Percentiles rank a stretch among this genome's conserved stretches.
phyloP scores from a whole-genome alignment of 2,113 vertebrate genomes.

The Bolborhynchus lineola region DNA sequence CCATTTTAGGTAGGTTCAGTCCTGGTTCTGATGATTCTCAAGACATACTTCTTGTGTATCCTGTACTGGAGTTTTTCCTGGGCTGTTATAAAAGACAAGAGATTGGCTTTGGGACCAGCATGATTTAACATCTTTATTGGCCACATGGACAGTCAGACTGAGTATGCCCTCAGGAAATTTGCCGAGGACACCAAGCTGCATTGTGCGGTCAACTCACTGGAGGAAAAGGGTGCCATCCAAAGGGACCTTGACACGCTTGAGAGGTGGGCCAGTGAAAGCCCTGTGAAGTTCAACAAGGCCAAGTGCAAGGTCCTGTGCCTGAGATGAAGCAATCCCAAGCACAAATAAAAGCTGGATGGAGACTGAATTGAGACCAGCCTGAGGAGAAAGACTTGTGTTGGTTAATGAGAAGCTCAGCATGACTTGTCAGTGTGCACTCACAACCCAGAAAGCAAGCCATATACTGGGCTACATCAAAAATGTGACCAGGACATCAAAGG shows the following conservation, averaged over 20 bases:
- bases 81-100: not conserved
- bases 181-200: not conserved
- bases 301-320: not conserved
- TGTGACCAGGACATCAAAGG: not conserved
- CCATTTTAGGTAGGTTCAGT: not conserved
- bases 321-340: not conserved
- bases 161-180: not conserved
- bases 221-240: not conserved
- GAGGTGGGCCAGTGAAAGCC: not conserved
- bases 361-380: not conserved
- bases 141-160: not conserved
- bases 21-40: not conserved
- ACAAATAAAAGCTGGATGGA: not conserved
- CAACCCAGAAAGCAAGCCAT: not conserved
- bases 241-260: not conserved
- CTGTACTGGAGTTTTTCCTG: not conserved
- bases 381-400: not conserved
- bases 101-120: not conserved
- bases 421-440: not conserved
- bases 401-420: not conserved
- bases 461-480: not conserved
- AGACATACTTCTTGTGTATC: not conserved
- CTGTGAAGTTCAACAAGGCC: not conserved
- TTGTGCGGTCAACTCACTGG: not conserved
- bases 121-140: not conserved